A percentile compares a stretch with the other conserved stretches of the same genome.
Conservation (phyloP, 2,113 vertebrate genomes). For the Dicerorhinus sumatrensis region DNA sequence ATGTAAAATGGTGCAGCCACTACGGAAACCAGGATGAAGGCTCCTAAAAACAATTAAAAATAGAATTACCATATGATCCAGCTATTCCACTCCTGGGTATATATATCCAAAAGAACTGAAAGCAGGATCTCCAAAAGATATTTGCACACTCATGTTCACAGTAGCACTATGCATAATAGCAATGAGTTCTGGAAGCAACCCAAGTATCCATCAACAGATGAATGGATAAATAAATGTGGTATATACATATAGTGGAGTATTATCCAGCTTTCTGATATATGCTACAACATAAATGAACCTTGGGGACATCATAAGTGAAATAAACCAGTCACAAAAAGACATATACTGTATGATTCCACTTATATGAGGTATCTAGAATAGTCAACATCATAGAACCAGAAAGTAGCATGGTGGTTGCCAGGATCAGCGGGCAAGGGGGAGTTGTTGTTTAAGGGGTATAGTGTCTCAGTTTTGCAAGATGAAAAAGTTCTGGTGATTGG, state of each 20-base stretch:
- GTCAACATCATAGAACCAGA: background rate
- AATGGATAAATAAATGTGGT: fast-evolving
- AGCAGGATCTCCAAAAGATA: background rate
- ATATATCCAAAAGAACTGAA: background rate
- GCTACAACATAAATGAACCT: background rate
- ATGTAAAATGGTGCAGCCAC: background rate
- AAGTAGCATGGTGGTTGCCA: background rate
- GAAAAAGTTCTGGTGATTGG: background rate
- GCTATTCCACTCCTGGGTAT: background rate
- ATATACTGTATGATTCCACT: too few relatives aligned
- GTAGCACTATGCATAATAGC: background rate
- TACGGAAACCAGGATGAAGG: background rate
- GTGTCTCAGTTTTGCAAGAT: background rate
- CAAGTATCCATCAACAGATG: background rate
- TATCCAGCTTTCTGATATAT: background rate
- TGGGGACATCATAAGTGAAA: background rate
- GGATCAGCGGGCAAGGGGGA: too few relatives aligned
- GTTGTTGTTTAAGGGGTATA: background rate
- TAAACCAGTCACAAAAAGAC: background rate
- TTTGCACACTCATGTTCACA: background rate
- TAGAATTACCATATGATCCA: background rate
- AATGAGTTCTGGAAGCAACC: background rate
- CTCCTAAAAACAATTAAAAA: background rate
- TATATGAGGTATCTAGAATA: background rate
- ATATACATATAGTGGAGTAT: background rate